A percentile compares a stretch with the other conserved stretches of the same genome.
Conservation (phyloP, 2,888 invertebrate genomes). For the Tinea trinotella region DNA sequence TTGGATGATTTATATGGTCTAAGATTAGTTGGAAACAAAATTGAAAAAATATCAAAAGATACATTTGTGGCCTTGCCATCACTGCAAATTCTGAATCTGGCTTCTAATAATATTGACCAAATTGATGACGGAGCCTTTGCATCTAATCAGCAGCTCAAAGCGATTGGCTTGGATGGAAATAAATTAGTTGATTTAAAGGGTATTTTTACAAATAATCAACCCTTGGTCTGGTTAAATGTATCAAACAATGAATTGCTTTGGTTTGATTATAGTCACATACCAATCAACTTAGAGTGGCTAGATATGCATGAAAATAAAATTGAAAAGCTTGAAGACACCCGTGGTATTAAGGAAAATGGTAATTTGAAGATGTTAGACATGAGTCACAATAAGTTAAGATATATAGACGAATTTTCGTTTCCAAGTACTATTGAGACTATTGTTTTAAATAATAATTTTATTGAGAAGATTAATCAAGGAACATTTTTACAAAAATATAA, state of each 20-base stretch:
- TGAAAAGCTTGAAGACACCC: conserved; percentile 81
- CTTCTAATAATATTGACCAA: conserved; percentile 83
- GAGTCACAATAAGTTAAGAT: conserved; percentile 79
- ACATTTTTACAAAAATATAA: conserved; percentile 80
- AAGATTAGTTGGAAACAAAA: conserved; percentile 84
- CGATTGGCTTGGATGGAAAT: conserved; percentile 84
- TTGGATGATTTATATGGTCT: conserved; percentile 82
- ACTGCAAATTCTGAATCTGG: conserved; percentile 84
- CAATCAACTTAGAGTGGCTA: conserved; percentile 82
- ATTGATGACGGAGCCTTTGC: conserved; percentile 85
- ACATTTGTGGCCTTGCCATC: conserved; percentile 80
- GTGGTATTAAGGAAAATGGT: conserved; percentile 75
- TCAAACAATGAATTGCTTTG: conserved; percentile 83
- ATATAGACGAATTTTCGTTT: conserved; percentile 77
- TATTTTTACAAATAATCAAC: conserved; percentile 80
- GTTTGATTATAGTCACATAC: conserved; percentile 87
- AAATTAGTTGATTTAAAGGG: conserved; percentile 83
- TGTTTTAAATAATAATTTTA: conserved; percentile 82
- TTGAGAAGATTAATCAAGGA: conserved; percentile 78
- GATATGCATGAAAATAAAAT: conserved; percentile 87
- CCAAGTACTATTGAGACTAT: conserved; percentile 82
- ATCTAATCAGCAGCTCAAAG: conserved; percentile 80
- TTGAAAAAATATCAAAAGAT: conserved; percentile 81
- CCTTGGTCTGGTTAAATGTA: conserved; percentile 85
- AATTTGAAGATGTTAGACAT: conserved; percentile 84